Evolutionary conservation across 2,797 vertebrate genomes (phyloP).

Genomic region (Pangasius macronema): DNA sequence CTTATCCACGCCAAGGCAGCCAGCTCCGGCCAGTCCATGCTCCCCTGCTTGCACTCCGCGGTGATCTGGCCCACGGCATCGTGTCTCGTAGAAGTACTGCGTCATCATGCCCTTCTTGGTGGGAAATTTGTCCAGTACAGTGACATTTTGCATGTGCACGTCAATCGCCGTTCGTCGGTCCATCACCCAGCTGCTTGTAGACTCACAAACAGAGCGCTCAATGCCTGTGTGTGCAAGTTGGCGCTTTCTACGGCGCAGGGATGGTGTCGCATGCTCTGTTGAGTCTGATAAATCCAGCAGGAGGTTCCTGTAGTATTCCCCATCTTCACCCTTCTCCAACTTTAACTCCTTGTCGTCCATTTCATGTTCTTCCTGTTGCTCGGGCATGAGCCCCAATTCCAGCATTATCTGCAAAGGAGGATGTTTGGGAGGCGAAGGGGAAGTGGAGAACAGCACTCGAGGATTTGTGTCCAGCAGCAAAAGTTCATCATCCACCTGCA

Average conservation of each 20-base stretch:
- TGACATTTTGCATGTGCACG: conserved; percentile 72
- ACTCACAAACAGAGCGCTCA: conserved; percentile 84
- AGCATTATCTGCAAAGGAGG: conserved; percentile 75
- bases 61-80: conserved; percentile 72
- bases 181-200: conserved; percentile 80
- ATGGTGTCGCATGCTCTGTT: conserved; percentile 20
- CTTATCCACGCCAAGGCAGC: conserved; percentile 87
- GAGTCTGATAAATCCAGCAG: conserved; percentile 49
- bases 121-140: conserved; percentile 82
- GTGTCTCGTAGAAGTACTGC: conserved; percentile 90
- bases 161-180: conserved; percentile 81
- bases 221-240: conserved; percentile 62
- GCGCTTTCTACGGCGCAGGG: conserved; percentile 33
- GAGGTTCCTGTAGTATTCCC: conserved; percentile 61
- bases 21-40: conserved; percentile 67
- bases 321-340: conserved; percentile 62
- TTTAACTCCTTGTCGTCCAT: conserved; percentile 49
- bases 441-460: conserved; percentile 75
- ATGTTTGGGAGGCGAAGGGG: conserved; percentile 69
- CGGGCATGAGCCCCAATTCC: conserved; percentile 69
- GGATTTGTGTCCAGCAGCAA: conserved; percentile 76
- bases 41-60: conserved; percentile 52
- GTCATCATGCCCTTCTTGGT: conserved; percentile 80
- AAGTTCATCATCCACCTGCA: conserved; percentile 67
- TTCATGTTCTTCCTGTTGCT: conserved; percentile 58